phyloP scores from a whole-genome alignment of 1,140 invertebrate species.

The Drosophila nannoptera region DNA sequence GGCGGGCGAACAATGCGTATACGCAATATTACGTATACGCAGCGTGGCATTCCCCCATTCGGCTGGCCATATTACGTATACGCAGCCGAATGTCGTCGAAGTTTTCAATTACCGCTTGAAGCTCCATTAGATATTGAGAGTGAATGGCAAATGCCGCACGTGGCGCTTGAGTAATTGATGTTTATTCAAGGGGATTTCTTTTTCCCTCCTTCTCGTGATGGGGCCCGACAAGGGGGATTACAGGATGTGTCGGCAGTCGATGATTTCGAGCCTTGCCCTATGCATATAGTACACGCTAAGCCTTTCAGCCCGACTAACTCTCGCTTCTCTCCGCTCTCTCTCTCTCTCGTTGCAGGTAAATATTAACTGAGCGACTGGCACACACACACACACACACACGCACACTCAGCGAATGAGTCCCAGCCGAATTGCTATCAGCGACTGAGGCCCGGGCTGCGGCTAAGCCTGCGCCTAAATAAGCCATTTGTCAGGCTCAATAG shows the following conservation, averaged over 20 bases:
- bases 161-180: no score
- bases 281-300: neutral
- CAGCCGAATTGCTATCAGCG: neutral
- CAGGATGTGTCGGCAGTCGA: slow-evolving; percentile 4
- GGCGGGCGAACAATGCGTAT: no score
- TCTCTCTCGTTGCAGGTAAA: slow-evolving; percentile 44
- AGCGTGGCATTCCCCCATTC: no score
- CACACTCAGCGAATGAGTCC: neutral
- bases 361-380: slow-evolving; percentile 10
- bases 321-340: slow-evolving; percentile 10
- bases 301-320: slow-evolving; percentile 1
- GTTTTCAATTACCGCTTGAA: no score
- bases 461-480: slow-evolving; percentile 60
- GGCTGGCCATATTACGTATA: slow-evolving; percentile 2
- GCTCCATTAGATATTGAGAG: no score
- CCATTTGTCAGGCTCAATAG: slow-evolving; percentile 66
- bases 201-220: neutral
- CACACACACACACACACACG: no score
- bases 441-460: slow-evolving; percentile 6
- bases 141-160: no score
- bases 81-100: neutral
- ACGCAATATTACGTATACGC: no score
- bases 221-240: neutral
- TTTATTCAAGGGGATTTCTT: neutral
- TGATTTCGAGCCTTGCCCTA: neutral